Percentiles rank a stretch among this genome's conserved stretches.
These are phyloP conservation scores for Mirounga angustirostris DNA, from an alignment of 2,113 vertebrate genomes.

Conservation along the genomic window DNA sequence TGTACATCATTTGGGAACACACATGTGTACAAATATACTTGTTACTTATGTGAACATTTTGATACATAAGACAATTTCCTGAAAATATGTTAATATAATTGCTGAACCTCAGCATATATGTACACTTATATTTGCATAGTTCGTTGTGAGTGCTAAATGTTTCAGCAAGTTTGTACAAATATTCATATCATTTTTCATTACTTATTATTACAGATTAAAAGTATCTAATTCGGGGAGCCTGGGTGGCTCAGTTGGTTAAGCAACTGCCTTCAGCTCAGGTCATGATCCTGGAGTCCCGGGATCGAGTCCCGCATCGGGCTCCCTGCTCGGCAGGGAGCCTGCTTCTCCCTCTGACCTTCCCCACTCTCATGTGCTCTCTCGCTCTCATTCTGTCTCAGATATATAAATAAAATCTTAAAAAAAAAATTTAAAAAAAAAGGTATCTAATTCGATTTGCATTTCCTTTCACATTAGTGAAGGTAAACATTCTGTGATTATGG, in stretches of 20 bases:
- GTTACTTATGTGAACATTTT: neutral
- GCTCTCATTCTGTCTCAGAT: no score
- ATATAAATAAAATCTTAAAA: no score
- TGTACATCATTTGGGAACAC: neutral
- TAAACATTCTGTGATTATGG: neutral
- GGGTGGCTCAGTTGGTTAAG: no score
- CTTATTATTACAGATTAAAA: slow-evolving; percentile 15
- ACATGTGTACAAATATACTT: neutral
- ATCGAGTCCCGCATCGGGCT: no score
- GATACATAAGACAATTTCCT: neutral
- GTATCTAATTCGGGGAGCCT: neutral
- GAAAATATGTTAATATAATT: neutral
- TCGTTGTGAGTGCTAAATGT: neutral
- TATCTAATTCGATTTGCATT: neutral
- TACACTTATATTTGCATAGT: neutral
- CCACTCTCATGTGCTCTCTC: no score
- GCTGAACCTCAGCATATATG: neutral
- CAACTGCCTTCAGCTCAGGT: no score
- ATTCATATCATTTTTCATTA: neutral
- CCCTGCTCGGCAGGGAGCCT: no score
- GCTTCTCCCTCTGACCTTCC: no score
- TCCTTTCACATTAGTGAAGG: neutral
- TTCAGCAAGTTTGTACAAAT: neutral
- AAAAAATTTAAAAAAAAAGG: neutral
- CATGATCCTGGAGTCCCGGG: no score